phyloP scores from a whole-genome alignment of 2,888 invertebrate genomes.

The Euclidia mi region DNA sequence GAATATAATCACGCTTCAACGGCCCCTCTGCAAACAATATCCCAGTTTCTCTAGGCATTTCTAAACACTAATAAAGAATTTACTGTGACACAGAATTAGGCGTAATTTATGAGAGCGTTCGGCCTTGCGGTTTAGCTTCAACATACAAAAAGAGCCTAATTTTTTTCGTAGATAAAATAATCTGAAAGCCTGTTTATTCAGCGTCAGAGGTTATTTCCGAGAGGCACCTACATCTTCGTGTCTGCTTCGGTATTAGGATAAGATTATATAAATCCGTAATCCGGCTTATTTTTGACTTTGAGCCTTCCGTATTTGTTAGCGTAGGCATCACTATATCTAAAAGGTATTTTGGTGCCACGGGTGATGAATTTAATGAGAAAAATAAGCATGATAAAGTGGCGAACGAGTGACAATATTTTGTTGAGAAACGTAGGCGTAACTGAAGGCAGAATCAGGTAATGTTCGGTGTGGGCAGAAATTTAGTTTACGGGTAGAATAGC shows the following conservation, averaged over 20 bases:
- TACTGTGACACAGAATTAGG: slow-evolving; percentile 36
- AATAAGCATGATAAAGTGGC: too few relatives aligned
- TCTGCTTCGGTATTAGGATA: slow-evolving; percentile 25
- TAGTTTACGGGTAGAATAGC: too few relatives aligned
- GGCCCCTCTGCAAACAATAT: too few relatives aligned
- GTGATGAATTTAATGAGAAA: too few relatives aligned
- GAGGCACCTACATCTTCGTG: slow-evolving; percentile 4
- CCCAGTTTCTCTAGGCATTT: too few relatives aligned
- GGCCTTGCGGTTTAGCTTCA: slow-evolving; percentile 25
- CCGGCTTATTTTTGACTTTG: slow-evolving; percentile 11
- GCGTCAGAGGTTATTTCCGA: slow-evolving; percentile 19
- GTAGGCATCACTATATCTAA: neutral
- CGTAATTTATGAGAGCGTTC: slow-evolving; percentile 45
- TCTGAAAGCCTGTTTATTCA: slow-evolving; percentile 39
- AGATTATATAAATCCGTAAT: slow-evolving; percentile 17
- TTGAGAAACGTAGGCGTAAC: too few relatives aligned
- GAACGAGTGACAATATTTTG: too few relatives aligned
- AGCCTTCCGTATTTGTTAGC: neutral
- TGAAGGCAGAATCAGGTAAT: too few relatives aligned
- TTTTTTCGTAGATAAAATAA: slow-evolving; percentile 36
- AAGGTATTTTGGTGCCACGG: too few relatives aligned
- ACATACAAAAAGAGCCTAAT: slow-evolving; percentile 27
- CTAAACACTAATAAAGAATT: slow-evolving; percentile 32
- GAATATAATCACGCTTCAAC: too few relatives aligned
- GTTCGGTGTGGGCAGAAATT: too few relatives aligned